Base-by-base conservation (phyloP, 2,797 vertebrate species). In the Pseudotriccus pelzelni region DNA sequence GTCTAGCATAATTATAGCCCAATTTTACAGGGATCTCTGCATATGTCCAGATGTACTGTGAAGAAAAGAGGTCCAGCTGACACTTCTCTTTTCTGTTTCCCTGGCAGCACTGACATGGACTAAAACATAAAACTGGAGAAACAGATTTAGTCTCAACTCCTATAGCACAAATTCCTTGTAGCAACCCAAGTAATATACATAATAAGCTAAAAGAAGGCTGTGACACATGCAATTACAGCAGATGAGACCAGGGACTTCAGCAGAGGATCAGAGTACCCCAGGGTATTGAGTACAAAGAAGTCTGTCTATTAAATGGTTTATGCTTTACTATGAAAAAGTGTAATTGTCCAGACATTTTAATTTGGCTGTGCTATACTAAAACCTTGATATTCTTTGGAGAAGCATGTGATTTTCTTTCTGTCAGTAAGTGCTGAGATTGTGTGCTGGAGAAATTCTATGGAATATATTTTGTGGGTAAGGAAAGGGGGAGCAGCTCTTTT, bases 191-290 rank as follows among this genome's bases (percentile, higher is more conserved):
- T 80, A 92, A 94, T 95, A 68, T 62, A 64, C 74, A 80, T 93
- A 96, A 96, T 93, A 76, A 96, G 56, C 32, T 94, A 91, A 94
- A 94, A 96, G 80, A 93, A 90, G 86, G 21, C 92, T 64, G 58
- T 97, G 74, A 85, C 85, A 90, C 67, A 92, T 92, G 56, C 66
- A 96, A 87, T 96, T 96, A 96, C 37, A 92, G 43, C 47, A 94
- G 96, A 96, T 96, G 84, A 96, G 66, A 72, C 81, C 73, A 94
- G 94, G 46, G 46, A 80, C 80, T 73, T 94, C 50, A 21, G 68
- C 49, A 93, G 69, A 49, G 80, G 34, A 93, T 96, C 82, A 89
- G 43, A 56, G 32, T 81, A 36, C 89, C 74, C 72, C 64, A 47
- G 47, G 95, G 52, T 84, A 88, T 20, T 74, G 60, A 91, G 53